A percentile compares a stretch with the other conserved stretches of the same genome.
Conservation (phyloP, 2,797 vertebrate species). For the Sebastiscus tertius region DNA sequence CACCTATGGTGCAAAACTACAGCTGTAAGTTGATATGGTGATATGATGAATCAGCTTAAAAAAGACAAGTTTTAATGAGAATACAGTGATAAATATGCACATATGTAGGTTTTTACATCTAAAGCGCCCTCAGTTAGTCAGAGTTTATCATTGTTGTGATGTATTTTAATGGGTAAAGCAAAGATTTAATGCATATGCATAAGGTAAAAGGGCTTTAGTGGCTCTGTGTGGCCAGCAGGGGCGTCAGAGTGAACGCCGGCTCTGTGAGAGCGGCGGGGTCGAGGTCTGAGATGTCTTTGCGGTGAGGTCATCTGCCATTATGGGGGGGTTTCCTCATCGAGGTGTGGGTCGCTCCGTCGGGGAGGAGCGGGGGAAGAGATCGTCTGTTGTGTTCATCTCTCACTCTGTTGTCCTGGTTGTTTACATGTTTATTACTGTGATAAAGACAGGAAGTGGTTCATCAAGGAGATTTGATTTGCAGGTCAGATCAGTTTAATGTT, state of each 20-base stretch:
- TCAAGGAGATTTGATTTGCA: background rate
- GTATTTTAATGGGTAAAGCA: background rate
- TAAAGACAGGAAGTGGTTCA: background rate
- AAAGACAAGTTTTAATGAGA: background rate
- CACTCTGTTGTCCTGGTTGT: constrained; percentile 29
- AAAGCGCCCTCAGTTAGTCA: background rate
- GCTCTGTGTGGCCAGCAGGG: constrained; percentile 44
- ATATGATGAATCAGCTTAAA: background rate
- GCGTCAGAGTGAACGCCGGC: background rate
- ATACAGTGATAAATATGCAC: background rate
- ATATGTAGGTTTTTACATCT: background rate
- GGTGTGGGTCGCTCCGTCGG: constrained; percentile 66
- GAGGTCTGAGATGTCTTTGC: constrained; percentile 72
- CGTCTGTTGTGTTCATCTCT: constrained; percentile 5
- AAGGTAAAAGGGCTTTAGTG: background rate
- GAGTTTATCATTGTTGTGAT: background rate
- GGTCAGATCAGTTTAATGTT: background rate
- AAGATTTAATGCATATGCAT: background rate
- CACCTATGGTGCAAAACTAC: background rate
- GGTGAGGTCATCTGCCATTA: constrained; percentile 79
- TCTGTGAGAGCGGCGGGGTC: constrained; percentile 27
- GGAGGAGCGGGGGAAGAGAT: constrained; percentile 2
- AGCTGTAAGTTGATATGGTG: too few relatives aligned
- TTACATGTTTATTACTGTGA: constrained; percentile 10
- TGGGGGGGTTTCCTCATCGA: constrained; percentile 76